Conservation (phyloP, 2,113 vertebrate species). For the Amblyornis subalaris region DNA sequence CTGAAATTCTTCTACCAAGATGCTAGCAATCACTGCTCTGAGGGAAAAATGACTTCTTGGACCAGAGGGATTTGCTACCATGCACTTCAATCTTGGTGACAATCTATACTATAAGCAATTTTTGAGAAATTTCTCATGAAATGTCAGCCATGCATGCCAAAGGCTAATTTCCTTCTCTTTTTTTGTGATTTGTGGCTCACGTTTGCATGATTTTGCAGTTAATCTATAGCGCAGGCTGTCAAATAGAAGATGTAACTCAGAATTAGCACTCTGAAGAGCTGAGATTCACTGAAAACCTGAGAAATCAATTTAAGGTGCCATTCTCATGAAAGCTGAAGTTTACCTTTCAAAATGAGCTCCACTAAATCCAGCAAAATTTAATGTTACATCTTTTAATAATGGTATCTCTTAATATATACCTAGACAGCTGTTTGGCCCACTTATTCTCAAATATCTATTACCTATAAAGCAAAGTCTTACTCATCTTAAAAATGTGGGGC, state of each 20-base stretch:
- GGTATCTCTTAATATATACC: background rate
- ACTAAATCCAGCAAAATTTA: background rate
- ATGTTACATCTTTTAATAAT: background rate
- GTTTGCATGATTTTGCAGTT: slow-evolving; percentile 44
- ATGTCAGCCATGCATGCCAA: background rate
- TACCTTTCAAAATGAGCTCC: background rate
- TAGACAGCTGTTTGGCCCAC: background rate
- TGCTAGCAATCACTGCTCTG: background rate
- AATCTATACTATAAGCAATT: background rate
- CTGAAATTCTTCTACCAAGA: background rate
- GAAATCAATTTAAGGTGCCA: slow-evolving; percentile 3
- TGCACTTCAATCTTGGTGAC: background rate
- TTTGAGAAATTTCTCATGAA: slow-evolving; percentile 30
- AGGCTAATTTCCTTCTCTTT: background rate
- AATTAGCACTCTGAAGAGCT: slow-evolving; percentile 23
- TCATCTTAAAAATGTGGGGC: background rate
- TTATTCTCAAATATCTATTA: background rate
- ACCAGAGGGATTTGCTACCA: background rate
- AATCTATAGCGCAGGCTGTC: background rate
- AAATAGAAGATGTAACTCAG: slow-evolving; percentile 23
- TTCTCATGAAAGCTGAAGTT: background rate
- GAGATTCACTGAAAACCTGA: background rate
- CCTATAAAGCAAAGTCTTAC: background rate
- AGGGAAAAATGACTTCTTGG: background rate
- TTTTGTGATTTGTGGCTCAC: background rate